phyloP scores from a whole-genome alignment of 2,113 vertebrate species.

The Scatophagus argus region DNA sequence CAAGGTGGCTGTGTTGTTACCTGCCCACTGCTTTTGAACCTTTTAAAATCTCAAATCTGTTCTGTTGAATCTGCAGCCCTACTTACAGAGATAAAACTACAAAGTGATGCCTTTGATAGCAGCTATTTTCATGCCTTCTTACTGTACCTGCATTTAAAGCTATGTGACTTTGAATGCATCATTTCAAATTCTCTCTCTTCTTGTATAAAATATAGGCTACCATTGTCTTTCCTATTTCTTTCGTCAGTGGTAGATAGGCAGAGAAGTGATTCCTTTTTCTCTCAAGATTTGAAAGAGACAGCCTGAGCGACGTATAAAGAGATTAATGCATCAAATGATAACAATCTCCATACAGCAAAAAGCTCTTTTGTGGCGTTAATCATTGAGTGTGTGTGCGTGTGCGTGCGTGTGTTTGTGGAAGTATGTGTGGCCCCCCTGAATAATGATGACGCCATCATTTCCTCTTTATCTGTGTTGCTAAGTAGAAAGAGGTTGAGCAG shows the following conservation, averaged over 20 bases:
- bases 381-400: conserved; percentile 35
- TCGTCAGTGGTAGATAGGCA: conserved; percentile 10
- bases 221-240: conserved; percentile 37
- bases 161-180: conserved; percentile 54
- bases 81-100: conserved; percentile 38
- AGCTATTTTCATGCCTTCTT: conserved; percentile 22
- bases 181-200: conserved; percentile 61
- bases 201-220: conserved; percentile 37
- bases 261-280: conserved; percentile 36
- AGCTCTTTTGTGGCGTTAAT: conserved; percentile 74
- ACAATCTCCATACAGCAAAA: conserved; percentile 71
- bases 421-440: conserved; percentile 40
- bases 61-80: conserved; percentile 41
- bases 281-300: conserved; percentile 39
- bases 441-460: conserved; percentile 67
- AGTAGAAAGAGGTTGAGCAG: neutral
- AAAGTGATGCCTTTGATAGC: conserved; percentile 41
- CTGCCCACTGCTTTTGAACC: conserved; percentile 27
- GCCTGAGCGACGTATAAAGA: conserved; percentile 34
- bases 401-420: neutral
- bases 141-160: conserved; percentile 45
- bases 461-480: conserved; percentile 36
- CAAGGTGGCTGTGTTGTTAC: conserved; percentile 47
- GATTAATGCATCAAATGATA: conserved; percentile 76
- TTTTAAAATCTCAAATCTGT: conserved; percentile 50